A percentile compares a stretch with the other conserved stretches of the same genome.
phyloP scores from a whole-genome alignment of 1,140 invertebrate species.

The Penaeus chinensis region DNA sequence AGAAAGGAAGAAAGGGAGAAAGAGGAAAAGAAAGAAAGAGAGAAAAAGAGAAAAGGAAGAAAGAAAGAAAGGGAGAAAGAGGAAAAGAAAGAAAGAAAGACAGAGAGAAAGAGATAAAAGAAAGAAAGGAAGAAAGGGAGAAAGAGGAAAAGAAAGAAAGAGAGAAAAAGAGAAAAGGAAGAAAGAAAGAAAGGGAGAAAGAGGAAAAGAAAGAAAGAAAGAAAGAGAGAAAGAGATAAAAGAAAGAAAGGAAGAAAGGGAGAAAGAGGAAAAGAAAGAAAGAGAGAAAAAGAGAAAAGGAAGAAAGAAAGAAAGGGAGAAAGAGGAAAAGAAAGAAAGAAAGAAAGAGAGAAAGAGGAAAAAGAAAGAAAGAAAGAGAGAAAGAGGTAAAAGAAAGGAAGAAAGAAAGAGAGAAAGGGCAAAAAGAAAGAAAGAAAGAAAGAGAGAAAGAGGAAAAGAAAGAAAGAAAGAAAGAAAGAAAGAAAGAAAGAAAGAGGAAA shows the following conservation, averaged over 20 bases:
- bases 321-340: too few species aligned
- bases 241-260: slow-evolving; percentile 11
- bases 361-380: not conserved
- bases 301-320: too few species aligned
- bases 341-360: not conserved
- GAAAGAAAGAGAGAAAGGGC: not conserved
- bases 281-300: too few species aligned
- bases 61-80: not conserved
- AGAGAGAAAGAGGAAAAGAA: not conserved
- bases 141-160: not conserved
- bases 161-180: not conserved
- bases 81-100: not conserved
- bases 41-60: not conserved
- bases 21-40: too few species aligned
- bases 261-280: not conserved
- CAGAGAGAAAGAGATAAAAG: not conserved
- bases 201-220: slow-evolving; percentile 3
- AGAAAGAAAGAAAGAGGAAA: not conserved
- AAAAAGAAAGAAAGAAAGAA: too few species aligned
- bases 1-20: too few species aligned
- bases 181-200: not conserved
- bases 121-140: too few species aligned
- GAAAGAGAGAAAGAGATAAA: too few species aligned
- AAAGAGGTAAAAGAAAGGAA: not conserved
- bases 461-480: slow-evolving; percentile 1